Evolutionary conservation across 2,797 vertebrate genomes (phyloP).

Genomic region (Argyrosomus regius): DNA sequence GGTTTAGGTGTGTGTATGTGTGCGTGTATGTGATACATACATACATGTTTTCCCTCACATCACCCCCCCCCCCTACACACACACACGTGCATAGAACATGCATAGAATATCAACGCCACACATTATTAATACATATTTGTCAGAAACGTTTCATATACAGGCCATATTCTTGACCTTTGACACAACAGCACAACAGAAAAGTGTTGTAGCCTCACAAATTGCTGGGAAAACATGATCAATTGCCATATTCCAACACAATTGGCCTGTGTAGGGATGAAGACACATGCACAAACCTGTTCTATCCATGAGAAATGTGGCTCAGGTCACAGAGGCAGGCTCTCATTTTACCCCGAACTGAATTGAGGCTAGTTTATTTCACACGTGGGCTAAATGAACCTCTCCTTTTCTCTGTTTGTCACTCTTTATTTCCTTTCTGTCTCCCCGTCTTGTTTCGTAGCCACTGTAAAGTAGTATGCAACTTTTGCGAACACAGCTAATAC

Average conservation of each 20-base stretch:
- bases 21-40: conserved; percentile 5
- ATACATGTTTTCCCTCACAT: conserved; percentile 32
- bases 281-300: conserved; percentile 23
- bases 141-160: not conserved
- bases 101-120: conserved; percentile 24
- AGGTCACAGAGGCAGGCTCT: conserved; percentile 2
- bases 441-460: not conserved
- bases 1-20: conserved; percentile 20
- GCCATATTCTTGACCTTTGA: conserved; percentile 28
- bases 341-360: not conserved
- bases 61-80: conserved; percentile 11
- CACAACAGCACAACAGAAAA: not conserved
- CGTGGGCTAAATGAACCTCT: not conserved
- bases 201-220: not conserved
- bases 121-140: conserved; percentile 6
- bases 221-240: not conserved
- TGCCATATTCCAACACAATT: not conserved
- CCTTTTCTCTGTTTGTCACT: not conserved
- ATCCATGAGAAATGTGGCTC: not conserved
- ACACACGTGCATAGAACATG: not conserved
- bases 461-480: conserved; percentile 28
- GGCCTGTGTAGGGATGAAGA: not conserved
- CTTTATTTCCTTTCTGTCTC: not conserved
- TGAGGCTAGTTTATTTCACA: not conserved
- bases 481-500: conserved; percentile 51